These are phyloP conservation scores for Rhagium mordax DNA, from an alignment of 2,888 invertebrate genomes.

Conservation along the genomic window DNA sequence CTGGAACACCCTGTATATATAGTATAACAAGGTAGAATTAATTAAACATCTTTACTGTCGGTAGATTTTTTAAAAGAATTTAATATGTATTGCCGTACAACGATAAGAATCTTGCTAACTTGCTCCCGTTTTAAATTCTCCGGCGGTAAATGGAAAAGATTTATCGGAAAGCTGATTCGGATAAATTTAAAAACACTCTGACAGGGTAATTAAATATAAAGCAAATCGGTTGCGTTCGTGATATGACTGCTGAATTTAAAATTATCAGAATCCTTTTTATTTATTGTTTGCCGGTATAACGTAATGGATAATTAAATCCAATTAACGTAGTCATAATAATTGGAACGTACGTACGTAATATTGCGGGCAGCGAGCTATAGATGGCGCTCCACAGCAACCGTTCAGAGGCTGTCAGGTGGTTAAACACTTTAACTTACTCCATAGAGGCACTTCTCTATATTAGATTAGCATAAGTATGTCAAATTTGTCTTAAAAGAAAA, in stretches of 20 bases:
- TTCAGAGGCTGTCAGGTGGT: too few relatives aligned
- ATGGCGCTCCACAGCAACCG: too few relatives aligned
- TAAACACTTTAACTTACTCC: too few relatives aligned
- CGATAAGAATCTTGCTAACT: background rate
- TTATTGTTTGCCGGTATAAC: background rate
- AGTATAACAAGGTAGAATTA: background rate
- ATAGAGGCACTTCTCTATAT: too few relatives aligned
- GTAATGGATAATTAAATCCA: too few relatives aligned
- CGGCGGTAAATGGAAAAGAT: background rate
- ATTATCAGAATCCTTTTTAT: background rate
- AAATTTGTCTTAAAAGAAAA: too few relatives aligned
- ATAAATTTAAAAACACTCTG: background rate
- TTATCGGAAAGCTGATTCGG: background rate
- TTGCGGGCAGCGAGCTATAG: too few relatives aligned
- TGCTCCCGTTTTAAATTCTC: background rate
- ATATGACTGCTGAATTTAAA: background rate
- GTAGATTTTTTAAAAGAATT: background rate
- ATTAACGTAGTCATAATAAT: background rate
- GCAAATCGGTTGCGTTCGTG: background rate
- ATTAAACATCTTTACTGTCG: background rate
- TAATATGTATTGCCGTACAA: too few relatives aligned
- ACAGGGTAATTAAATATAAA: background rate
- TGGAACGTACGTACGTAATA: too few relatives aligned
- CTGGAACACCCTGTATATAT: background rate
- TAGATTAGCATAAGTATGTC: too few relatives aligned